These are phyloP conservation scores for Phaenicophaeus curvirostris DNA, from an alignment of 2,797 vertebrate species.

Conservation along the genomic window DNA sequence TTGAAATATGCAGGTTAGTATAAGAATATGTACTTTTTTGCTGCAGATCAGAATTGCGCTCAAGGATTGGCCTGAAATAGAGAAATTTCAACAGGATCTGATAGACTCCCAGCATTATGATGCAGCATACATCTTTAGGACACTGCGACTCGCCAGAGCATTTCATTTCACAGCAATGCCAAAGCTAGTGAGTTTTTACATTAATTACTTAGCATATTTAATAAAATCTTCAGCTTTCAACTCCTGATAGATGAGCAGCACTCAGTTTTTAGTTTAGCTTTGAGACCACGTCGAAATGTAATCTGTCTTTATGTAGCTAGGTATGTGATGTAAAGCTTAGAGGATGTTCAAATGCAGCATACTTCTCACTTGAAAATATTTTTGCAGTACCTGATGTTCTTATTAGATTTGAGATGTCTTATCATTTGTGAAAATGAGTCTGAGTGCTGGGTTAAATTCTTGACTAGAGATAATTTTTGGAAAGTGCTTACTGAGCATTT, in stretches of 20 bases:
- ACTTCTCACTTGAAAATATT: background rate
- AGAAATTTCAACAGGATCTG: constrained; percentile 86
- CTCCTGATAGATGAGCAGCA: background rate
- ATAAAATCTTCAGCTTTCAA: background rate
- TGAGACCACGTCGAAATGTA: background rate
- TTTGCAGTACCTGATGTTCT: background rate
- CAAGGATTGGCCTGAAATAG: constrained; percentile 89
- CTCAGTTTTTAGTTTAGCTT: background rate
- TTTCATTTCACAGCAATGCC: constrained; percentile 92
- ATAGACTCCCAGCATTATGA: constrained; percentile 87
- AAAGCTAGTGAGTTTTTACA: constrained; percentile 77
- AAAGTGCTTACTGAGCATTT: background rate
- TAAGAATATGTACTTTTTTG: background rate
- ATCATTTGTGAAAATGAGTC: background rate
- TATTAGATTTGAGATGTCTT: background rate
- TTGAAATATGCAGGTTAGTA: background rate
- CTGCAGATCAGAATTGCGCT: constrained; percentile 85
- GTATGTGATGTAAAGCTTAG: background rate
- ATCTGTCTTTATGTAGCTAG: background rate
- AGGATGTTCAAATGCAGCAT: background rate
- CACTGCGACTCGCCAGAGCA: constrained; percentile 83
- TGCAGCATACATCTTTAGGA: constrained; percentile 83
- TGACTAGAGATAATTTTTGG: background rate
- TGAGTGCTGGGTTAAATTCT: background rate
- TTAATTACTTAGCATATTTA: background rate